phyloP scores from a whole-genome alignment of 1,140 invertebrate genomes.

The Ephestia elutella region DNA sequence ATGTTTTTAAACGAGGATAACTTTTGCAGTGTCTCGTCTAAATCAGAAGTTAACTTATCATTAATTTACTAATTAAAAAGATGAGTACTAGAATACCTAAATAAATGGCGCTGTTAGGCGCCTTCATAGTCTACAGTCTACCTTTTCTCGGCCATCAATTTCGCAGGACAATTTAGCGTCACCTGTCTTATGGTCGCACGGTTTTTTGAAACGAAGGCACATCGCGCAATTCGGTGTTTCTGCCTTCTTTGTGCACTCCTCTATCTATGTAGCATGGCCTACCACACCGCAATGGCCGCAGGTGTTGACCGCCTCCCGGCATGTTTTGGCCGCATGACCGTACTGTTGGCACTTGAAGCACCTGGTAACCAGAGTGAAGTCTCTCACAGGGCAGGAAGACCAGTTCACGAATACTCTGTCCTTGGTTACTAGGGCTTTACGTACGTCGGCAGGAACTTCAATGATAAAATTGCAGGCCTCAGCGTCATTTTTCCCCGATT shows the following conservation, averaged over 20 bases:
- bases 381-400: too few relatives aligned
- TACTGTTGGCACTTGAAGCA: too few relatives aligned
- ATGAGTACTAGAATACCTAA: too few relatives aligned
- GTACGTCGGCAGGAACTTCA: background rate
- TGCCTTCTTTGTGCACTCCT: slow-evolving; percentile 7
- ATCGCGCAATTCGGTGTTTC: background rate
- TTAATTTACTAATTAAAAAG: too few relatives aligned
- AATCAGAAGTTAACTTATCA: too few relatives aligned
- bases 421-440: too few relatives aligned
- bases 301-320: background rate
- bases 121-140: slow-evolving; percentile 1
- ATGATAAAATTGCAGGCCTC: background rate
- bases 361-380: too few relatives aligned
- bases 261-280: background rate
- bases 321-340: too few relatives aligned
- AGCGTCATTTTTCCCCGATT: background rate
- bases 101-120: slow-evolving; percentile 4
- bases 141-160: background rate
- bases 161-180: background rate
- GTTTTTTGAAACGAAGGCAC: slow-evolving; percentile 5
- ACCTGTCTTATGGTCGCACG: background rate
- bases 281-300: slow-evolving; percentile 7
- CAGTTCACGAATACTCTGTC: too few relatives aligned
- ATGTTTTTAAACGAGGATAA: too few relatives aligned
- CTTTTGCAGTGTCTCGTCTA: too few relatives aligned